Evolutionary conservation across 2,888 invertebrate species (phyloP).

Genomic region (Bembecia ichneumoniformis): DNA sequence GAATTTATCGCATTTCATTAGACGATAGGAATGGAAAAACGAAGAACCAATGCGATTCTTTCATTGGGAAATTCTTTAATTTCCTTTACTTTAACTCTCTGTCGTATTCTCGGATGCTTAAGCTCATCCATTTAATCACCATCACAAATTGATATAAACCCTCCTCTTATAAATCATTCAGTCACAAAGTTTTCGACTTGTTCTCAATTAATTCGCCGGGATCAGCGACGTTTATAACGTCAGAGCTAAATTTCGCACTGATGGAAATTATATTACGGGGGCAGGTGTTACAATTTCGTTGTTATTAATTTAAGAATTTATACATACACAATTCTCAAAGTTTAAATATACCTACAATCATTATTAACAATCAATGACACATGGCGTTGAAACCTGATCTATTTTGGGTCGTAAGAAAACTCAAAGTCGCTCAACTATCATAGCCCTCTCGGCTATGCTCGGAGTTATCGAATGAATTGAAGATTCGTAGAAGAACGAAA

Average conservation of each 20-base stretch:
- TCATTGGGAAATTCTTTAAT: neutral
- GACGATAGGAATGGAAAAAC: neutral
- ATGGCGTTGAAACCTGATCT: too few relatives aligned
- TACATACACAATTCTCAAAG: too few relatives aligned
- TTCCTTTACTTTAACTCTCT: neutral
- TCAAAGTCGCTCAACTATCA: too few relatives aligned
- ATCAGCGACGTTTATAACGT: neutral
- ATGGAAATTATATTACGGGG: slow-evolving; percentile 2
- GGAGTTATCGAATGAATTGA: too few relatives aligned
- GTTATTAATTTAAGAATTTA: too few relatives aligned
- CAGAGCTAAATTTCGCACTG: neutral
- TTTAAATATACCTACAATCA: too few relatives aligned
- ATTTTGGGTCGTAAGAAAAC: too few relatives aligned
- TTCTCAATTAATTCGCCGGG: neutral
- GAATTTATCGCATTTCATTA: neutral
- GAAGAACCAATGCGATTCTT: neutral
- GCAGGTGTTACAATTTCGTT: neutral
- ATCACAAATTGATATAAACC: neutral
- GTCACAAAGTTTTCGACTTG: neutral
- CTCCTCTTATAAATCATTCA: neutral
- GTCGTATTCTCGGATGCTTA: neutral
- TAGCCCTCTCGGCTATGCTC: too few relatives aligned
- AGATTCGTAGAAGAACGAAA: neutral
- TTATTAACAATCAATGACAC: too few relatives aligned
- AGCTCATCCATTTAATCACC: neutral